These are phyloP conservation scores for Theonella swinhoei DNA, from an alignment of 37 sponge, comb jelly and placozoan species.

Conservation along the genomic window DNA sequence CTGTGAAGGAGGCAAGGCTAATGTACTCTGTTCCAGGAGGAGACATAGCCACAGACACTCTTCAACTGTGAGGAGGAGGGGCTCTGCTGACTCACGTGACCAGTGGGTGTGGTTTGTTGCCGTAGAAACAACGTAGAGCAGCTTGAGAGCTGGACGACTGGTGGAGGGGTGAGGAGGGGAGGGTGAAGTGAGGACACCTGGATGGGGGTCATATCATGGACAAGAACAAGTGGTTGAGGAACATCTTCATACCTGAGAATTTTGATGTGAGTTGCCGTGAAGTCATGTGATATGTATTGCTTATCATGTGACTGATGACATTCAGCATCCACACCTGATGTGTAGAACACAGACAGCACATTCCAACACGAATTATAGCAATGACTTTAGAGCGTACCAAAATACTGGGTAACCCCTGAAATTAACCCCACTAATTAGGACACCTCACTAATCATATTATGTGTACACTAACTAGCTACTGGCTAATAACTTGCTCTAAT, in stretches of 20 bases:
- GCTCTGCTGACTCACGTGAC: not conserved
- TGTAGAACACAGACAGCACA: not conserved
- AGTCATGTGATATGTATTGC: not conserved
- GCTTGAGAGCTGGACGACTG: not conserved
- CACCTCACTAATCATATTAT: no score
- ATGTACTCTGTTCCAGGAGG: slow-evolving; percentile 27
- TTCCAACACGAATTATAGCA: no score
- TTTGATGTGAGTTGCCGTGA: not conserved
- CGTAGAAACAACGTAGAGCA: slow-evolving; percentile 1
- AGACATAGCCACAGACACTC: slow-evolving; percentile 53
- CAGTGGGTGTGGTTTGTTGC: not conserved
- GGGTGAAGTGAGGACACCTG: not conserved
- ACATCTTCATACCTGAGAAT: not conserved
- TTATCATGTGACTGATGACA: not conserved
- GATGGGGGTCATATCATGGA: not conserved
- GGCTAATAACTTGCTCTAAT: no score
- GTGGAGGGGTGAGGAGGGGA: not conserved
- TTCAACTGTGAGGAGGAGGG: slow-evolving; percentile 6
- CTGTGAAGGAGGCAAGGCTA: slow-evolving; percentile 48
- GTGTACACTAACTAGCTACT: no score
- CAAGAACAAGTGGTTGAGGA: no score
- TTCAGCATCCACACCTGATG: slow-evolving; percentile 45
- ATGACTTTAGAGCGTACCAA: no score
- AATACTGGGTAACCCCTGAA: no score
- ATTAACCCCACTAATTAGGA: no score